Conservation (phyloP, 1,140 invertebrate species). For the Trachymyrmex cornetzi region DNA sequence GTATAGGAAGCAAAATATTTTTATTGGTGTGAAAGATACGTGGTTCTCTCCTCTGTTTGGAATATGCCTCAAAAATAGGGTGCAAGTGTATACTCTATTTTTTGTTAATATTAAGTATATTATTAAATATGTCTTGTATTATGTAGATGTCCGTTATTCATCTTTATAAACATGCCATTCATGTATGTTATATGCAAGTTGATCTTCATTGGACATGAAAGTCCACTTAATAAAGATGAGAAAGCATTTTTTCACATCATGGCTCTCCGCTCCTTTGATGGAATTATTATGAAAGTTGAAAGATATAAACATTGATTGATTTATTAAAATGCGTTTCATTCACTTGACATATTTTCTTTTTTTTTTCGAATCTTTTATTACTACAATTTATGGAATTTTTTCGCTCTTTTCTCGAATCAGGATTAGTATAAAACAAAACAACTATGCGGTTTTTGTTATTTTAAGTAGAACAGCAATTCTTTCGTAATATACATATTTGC, state of each 20-base stretch:
- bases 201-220: slow-evolving; percentile 30
- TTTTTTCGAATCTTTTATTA: neutral
- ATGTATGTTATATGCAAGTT: neutral
- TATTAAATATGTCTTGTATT: slow-evolving; percentile 35
- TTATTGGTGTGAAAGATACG: neutral
- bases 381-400: slow-evolving; percentile 10
- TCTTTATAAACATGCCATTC: neutral
- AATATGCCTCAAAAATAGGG: neutral
- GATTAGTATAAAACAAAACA: neutral
- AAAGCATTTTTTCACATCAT: neutral
- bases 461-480: neutral
- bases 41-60: neutral
- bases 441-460: neutral
- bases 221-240: slow-evolving; percentile 36
- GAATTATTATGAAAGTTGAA: neutral
- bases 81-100: neutral
- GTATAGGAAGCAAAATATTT: slow-evolving; percentile 32
- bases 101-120: neutral
- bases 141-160: slow-evolving; percentile 18
- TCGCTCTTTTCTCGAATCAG: neutral
- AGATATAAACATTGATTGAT: neutral
- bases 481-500: neutral
- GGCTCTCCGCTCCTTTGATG: neutral
- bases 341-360: neutral
- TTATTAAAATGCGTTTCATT: neutral